Evolutionary conservation across 2,113 vertebrate species (phyloP).

Genomic region (Microtus pennsylvanicus): DNA sequence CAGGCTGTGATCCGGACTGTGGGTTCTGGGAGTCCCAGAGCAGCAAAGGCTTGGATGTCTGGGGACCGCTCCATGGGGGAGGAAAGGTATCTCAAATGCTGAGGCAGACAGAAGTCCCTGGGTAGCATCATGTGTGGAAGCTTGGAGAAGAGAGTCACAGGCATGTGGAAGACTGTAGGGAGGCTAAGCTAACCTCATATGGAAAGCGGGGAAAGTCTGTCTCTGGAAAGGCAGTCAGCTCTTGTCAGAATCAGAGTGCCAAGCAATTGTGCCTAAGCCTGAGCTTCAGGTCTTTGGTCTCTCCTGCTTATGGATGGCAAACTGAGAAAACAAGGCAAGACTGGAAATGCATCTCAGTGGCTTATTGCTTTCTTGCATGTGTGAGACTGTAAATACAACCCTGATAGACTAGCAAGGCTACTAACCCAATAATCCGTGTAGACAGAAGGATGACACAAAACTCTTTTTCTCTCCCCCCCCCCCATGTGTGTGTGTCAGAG

Average conservation of each 20-base stretch:
- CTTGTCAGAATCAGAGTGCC: neutral
- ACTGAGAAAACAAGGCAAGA: constrained; percentile 1
- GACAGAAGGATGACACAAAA: too few relatives aligned
- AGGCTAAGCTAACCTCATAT: rapidly evolving
- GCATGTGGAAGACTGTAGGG: rapidly evolving
- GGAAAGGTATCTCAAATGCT: neutral
- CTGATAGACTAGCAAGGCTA: neutral
- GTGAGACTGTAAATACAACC: neutral
- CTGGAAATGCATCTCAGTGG: neutral
- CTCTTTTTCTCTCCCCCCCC: neutral
- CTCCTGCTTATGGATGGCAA: neutral
- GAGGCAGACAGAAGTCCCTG: neutral
- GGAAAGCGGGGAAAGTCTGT: neutral
- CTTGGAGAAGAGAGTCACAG: rapidly evolving
- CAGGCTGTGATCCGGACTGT: rapidly evolving
- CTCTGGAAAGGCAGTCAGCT: neutral
- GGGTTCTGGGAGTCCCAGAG: neutral
- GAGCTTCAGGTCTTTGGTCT: neutral
- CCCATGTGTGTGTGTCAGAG: neutral
- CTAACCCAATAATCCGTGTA: neutral
- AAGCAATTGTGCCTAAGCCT: neutral
- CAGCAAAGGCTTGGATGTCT: neutral
- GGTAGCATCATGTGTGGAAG: neutral
- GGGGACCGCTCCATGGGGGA: rapidly evolving
- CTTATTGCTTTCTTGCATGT: neutral